Evolutionary conservation across 2,113 vertebrate species (phyloP).

Genomic region (Bambusicola thoracicus): DNA sequence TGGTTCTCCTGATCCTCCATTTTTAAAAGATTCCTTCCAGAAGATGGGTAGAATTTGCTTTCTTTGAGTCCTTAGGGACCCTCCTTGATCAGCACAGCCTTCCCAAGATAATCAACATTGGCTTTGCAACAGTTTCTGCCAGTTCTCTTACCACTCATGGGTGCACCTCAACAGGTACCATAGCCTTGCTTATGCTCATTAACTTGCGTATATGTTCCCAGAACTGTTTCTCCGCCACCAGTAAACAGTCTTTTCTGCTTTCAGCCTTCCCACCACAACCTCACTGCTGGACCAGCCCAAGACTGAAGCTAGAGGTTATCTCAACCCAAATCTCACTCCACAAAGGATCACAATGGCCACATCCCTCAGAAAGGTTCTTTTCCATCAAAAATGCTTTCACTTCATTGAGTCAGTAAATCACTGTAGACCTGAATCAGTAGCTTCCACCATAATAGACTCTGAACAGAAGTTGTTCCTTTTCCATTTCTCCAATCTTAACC

Average conservation of each 20-base stretch:
- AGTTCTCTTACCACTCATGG: neutral
- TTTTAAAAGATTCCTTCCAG: neutral
- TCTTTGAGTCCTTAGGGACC: neutral
- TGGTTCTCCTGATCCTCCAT: neutral
- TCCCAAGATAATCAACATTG: neutral
- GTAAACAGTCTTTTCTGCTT: neutral
- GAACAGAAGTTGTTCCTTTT: fast-evolving
- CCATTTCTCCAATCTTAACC: neutral
- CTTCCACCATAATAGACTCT: neutral
- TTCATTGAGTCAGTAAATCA: neutral
- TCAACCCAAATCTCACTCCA: neutral
- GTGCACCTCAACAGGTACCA: neutral
- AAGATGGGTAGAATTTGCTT: too few relatives aligned
- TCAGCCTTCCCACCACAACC: neutral
- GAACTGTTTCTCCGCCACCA: neutral
- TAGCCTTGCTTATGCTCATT: too few relatives aligned
- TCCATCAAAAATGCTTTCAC: neutral
- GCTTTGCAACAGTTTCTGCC: neutral
- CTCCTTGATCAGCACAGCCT: neutral
- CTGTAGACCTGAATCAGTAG: neutral
- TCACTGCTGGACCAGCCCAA: too few relatives aligned
- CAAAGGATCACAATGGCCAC: neutral
- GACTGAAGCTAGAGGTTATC: neutral
- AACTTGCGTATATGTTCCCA: neutral
- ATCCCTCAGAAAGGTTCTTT: neutral